Conservation (phyloP, 2,888 invertebrate genomes). For the Andrena haemorrhoa region DNA sequence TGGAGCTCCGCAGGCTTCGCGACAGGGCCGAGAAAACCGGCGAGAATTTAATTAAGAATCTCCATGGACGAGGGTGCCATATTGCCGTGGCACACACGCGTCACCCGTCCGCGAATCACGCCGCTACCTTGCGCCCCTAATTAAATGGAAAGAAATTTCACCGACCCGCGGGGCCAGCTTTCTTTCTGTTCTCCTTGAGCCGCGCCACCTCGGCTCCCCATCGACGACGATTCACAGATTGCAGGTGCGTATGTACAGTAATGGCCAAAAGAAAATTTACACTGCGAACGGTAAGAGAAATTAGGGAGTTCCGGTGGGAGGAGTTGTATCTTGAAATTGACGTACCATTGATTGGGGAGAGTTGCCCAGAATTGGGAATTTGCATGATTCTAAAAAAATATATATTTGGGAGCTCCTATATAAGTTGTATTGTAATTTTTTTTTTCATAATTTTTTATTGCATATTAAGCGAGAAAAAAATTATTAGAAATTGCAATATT, state of each 20-base stretch:
- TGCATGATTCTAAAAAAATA: no score
- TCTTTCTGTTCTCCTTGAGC: constrained; percentile 8
- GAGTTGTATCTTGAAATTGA: no score
- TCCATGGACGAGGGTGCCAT: constrained; percentile 72
- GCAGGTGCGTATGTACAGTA: not conserved
- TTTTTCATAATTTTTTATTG: no score
- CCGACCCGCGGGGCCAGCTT: constrained; percentile 29
- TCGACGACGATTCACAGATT: no score
- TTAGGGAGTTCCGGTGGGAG: no score
- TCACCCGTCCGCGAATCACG: constrained; percentile 62
- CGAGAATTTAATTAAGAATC: constrained; percentile 83
- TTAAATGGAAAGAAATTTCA: constrained; percentile 82
- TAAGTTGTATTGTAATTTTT: no score
- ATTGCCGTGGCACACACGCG: constrained; percentile 78
- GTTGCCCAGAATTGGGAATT: no score
- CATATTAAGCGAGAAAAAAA: no score
- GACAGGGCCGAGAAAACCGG: constrained; percentile 52
- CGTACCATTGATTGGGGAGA: no score
- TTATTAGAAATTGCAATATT: no score
- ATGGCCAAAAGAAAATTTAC: not conserved
- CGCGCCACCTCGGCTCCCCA: not conserved
- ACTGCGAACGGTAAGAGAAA: no score
- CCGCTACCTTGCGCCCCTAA: constrained; percentile 71
- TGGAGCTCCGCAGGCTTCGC: constrained; percentile 50
- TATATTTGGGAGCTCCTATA: no score